phyloP scores from a whole-genome alignment of 2,888 invertebrate genomes.

The Imbricaverruca yamaguchii region DNA sequence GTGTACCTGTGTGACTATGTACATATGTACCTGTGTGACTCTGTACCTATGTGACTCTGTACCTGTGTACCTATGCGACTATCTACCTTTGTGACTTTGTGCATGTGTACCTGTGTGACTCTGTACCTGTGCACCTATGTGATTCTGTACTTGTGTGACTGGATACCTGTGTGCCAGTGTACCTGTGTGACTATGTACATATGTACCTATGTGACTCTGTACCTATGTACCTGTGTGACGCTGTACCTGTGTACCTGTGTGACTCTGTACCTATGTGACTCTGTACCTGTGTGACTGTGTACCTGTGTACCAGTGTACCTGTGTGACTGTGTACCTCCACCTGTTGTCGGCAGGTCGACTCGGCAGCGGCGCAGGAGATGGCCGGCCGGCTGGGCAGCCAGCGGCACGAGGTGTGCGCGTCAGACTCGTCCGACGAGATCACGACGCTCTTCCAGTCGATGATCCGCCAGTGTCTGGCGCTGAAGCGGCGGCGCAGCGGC shows the following conservation, averaged over 20 bases:
- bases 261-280: neutral
- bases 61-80: neutral
- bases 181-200: neutral
- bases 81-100: neutral
- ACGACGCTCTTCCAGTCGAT: neutral
- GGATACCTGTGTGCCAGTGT: neutral
- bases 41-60: neutral
- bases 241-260: neutral
- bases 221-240: neutral
- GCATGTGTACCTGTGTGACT: no score
- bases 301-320: neutral
- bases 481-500: constrained; percentile 5
- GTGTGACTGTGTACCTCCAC: neutral
- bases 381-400: neutral
- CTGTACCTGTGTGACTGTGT: neutral
- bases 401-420: constrained; percentile 2
- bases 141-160: neutral
- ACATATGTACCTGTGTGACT: neutral
- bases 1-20: neutral
- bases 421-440: neutral
- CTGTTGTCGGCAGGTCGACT: neutral
- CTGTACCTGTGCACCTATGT: neutral
- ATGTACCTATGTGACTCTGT: neutral
- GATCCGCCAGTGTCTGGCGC: constrained; percentile 15
- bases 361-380: neutral